Base-by-base conservation (phyloP, 1,140 invertebrate genomes). In the Drosophila grimshawi region DNA sequence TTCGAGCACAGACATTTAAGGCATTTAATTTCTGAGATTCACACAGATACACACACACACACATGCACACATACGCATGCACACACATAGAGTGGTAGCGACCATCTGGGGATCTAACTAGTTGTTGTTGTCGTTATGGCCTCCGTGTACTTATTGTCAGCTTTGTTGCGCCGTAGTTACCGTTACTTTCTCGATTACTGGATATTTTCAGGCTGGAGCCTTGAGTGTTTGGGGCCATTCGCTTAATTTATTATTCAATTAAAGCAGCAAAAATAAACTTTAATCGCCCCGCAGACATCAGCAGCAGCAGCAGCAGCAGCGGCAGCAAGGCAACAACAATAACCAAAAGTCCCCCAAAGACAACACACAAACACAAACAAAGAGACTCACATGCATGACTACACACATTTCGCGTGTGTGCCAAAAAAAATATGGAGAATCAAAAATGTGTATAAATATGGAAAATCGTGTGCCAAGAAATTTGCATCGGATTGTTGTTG, bases 181-280 rank as follows among this genome's bases (percentile, higher is more conserved):
- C 63, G 70, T 73, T 67, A 53, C 70, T 73, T 74, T 61, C 65
- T 48, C 70, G 55, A 60, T 67, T 67, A 59, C 56, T 46, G 55
- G 56, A 69, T 68, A 74, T 52, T 55, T 59, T 55, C 32, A 27
- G n/a, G 35, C n/a, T 52, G 45, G 69, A 46, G 76, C 65, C 76
- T 55, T 59, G 69, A 65, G 53, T 60, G 60, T 45, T 19, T 45
- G 11, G 43, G 75, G 79, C 76, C 83, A 74, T 83, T 86, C 83
- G 72, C 83, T 55, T 86, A 88, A 86, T 88, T 88, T 86, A 86
- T 86, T 86, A 88, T 86, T 86, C 83, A 86, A 86, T 86, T 86
- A 86, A 86, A 86, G 73, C 80, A 53, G 72, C 80, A 83, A 86
- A 86, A 88, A 86, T 77, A 80, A 88, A 86, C 80, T 86, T 86